These are phyloP conservation scores for Sebastes melanostomus DNA, from an alignment of 2,797 vertebrate species.

Conservation along the genomic window DNA sequence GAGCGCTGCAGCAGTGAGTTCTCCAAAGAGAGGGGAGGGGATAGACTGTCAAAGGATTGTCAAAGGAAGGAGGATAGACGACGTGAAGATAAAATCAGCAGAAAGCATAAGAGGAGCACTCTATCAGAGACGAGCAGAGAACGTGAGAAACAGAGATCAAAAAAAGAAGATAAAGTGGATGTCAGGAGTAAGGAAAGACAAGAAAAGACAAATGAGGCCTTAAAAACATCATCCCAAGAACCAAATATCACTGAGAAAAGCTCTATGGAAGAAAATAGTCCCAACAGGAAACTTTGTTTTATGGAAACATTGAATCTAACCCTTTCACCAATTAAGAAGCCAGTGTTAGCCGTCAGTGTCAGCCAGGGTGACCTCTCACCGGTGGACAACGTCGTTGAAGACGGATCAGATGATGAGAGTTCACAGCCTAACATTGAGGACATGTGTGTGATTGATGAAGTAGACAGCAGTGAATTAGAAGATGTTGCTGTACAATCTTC, in stretches of 20 bases:
- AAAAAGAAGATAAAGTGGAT: conserved; percentile 71
- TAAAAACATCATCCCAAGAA: conserved; percentile 44
- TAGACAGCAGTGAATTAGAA: conserved; percentile 52
- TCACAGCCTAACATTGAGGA: conserved; percentile 64
- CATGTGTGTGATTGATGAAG: conserved; percentile 76
- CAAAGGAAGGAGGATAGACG: conserved; percentile 81
- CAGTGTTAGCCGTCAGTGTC: conserved; percentile 22
- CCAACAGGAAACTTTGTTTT: conserved; percentile 92
- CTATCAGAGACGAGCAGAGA: conserved; percentile 55
- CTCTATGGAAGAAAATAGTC: conserved; percentile 74
- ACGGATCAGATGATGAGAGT: conserved; percentile 9
- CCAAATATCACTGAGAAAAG: conserved; percentile 29
- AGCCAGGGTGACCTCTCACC: neutral
- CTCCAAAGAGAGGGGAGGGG: conserved; percentile 50
- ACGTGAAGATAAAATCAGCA: conserved; percentile 77
- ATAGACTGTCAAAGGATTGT: conserved; percentile 68
- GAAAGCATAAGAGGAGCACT: conserved; percentile 61
- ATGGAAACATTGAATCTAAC: conserved; percentile 98
- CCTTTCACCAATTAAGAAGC: conserved; percentile 92
- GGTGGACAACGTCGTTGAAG: neutral
- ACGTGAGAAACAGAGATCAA: conserved; percentile 69
- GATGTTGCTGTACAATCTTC: neutral
- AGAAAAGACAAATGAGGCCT: neutral
- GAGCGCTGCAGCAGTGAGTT: conserved; percentile 29
- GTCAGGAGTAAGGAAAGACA: conserved; percentile 17